Conservation (phyloP, 2,113 vertebrate genomes). For the Hydrolagus affinis region DNA sequence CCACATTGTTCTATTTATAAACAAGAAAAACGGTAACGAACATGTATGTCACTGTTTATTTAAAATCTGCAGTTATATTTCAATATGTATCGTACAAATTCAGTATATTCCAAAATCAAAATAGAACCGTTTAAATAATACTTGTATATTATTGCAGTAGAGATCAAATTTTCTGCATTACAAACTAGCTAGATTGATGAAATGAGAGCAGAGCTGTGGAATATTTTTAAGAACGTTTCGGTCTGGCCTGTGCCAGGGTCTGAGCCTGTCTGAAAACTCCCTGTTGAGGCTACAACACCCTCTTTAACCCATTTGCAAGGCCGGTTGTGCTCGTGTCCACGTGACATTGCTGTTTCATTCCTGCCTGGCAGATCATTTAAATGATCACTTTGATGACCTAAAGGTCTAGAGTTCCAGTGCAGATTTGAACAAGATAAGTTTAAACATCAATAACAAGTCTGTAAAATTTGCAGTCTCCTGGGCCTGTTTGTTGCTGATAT, state of each 20-base stretch:
- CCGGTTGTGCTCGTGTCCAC: not conserved
- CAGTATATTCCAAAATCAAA: too few species aligned
- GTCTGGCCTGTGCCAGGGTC: not conserved
- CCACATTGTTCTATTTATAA: too few species aligned
- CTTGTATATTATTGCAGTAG: too few species aligned
- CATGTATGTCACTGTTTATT: too few species aligned
- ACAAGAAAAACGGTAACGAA: too few species aligned
- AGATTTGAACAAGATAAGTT: not conserved
- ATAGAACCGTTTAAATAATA: too few species aligned
- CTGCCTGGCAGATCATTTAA: not conserved
- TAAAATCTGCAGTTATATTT: too few species aligned
- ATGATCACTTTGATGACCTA: not conserved
- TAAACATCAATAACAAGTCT: not conserved
- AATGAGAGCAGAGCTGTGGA: too few species aligned
- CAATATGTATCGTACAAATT: too few species aligned
- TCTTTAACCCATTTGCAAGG: not conserved
- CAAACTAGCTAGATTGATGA: too few species aligned
- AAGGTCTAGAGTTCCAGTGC: not conserved
- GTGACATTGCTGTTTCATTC: not conserved
- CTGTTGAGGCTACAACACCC: not conserved
- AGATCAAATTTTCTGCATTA: too few species aligned
- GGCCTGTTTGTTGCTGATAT: not conserved
- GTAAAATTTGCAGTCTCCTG: not conserved
- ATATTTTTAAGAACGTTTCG: too few species aligned
- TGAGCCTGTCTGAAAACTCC: not conserved